Evolutionary conservation across 2,113 vertebrate species (phyloP).

Genomic region (Catagonus wagneri): DNA sequence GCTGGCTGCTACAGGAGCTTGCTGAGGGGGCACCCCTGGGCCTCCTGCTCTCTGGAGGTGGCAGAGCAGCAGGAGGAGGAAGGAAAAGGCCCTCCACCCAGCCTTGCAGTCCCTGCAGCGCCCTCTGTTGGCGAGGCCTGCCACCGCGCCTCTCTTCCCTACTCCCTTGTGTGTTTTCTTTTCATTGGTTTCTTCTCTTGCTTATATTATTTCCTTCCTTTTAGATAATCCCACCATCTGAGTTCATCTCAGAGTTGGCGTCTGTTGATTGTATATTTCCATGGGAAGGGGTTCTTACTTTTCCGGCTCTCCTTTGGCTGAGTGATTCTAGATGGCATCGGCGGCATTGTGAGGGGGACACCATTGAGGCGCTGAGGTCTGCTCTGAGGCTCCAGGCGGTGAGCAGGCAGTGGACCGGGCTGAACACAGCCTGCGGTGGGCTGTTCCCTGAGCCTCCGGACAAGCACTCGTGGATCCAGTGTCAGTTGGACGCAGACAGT

Average conservation of each 20-base stretch:
- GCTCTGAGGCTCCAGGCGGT: not conserved
- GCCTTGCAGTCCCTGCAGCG: too few relatives aligned
- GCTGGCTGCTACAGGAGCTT: not conserved
- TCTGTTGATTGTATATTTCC: not conserved
- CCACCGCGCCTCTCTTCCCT: not conserved
- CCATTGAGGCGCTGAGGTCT: not conserved
- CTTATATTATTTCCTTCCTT: not conserved
- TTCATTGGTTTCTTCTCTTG: not conserved
- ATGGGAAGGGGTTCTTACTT: not conserved
- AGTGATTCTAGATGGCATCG: not conserved
- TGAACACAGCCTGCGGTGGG: not conserved
- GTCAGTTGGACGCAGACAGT: not conserved
- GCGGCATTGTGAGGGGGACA: not conserved
- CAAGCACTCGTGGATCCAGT: fast-evolving
- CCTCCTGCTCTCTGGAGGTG: fast-evolving
- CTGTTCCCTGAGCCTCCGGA: too few relatives aligned
- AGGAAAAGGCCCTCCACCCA: fast-evolving
- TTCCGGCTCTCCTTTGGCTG: conserved; percentile 7
- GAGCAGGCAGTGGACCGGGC: not conserved
- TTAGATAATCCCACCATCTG: not conserved
- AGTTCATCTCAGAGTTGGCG: conserved; percentile 15
- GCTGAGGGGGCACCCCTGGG: too few relatives aligned
- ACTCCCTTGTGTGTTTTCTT: not conserved
- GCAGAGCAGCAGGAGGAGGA: not conserved
- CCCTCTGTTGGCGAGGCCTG: not conserved